phyloP scores from a whole-genome alignment of 2,113 vertebrate species.

The Excalfactoria chinensis region DNA sequence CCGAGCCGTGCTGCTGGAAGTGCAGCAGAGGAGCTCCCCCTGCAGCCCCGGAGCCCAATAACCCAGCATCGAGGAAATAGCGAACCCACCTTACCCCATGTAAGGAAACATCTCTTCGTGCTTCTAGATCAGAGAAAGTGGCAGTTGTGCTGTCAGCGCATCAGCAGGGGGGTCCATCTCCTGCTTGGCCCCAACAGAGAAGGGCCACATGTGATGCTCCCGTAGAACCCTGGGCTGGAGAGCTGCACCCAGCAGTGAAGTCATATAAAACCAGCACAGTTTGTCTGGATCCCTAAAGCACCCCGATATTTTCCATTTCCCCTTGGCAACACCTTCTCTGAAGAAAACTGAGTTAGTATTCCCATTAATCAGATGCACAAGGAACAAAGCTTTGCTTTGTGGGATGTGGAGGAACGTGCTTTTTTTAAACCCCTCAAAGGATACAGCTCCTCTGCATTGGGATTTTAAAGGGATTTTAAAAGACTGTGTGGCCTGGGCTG shows the following conservation, averaged over 20 bases:
- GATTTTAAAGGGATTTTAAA: background rate
- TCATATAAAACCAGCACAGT: background rate
- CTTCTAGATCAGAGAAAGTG: rapidly evolving
- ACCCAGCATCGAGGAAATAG: rapidly evolving
- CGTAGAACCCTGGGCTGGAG: background rate
- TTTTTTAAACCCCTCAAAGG: background rate
- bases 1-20: background rate
- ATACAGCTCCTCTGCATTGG: background rate
- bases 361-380: background rate
- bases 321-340: background rate
- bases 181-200: background rate
- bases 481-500: background rate
- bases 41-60: background rate
- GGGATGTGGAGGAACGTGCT: too few relatives aligned
- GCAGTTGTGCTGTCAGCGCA: background rate
- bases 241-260: background rate
- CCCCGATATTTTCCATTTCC: background rate
- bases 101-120: rapidly evolving
- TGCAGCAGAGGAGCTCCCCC: constrained; percentile 39
- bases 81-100: rapidly evolving
- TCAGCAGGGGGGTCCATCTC: background rate
- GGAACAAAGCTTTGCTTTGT: background rate
- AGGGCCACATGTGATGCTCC: background rate
- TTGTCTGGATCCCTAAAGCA: background rate
- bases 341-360: background rate